Evolutionary conservation across 2,113 vertebrate genomes (phyloP), one percentile per base, ranked within the genome.

Genomic region (Forbesichthys papilliferus): DNA sequence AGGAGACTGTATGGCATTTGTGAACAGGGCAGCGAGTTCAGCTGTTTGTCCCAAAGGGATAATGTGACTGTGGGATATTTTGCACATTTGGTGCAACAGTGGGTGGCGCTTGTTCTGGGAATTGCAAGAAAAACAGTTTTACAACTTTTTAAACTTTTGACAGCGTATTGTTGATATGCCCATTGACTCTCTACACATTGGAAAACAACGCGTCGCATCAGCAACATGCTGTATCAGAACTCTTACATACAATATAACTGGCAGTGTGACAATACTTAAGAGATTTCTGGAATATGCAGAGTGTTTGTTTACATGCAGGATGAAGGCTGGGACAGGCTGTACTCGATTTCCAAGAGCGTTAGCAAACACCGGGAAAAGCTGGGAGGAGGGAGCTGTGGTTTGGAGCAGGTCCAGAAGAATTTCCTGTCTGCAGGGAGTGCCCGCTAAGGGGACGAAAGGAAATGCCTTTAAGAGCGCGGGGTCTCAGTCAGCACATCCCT

Each of bases 381-480:
- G 65, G 68, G 47, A 33, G 34, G 51, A 64, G 83, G 78, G 75
- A 9, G 54, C n/a, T 0, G 34, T 11, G 75, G 64, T 80, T 77
- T 88, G 84, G 85, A 84, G 46, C 1, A 0, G 20, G 42, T 87
- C 85, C 84, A 51, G 54, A 47, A 57, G 66, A 55, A 63, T 92
- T 93, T 86, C 95, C 95, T 94, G 94, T 93, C 94, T 82, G 89
- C 92, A 16, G 94, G 93, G 81, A 94, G 95, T 0, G 94, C 90
- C 92, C 88, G 88, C 54, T 87, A 90, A 11, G 87, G 83, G 63
- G 87, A 90, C 81, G 92, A 94, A 78, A 86, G 84, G 85, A 90
- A 87, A 85, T 85, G 68, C 69, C 74, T 78, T 27, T 94, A 89
- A 75, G 89, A 89, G 3, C 92, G 89, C 64, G 18, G 88, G 48